Conservation (phyloP, 2,797 vertebrate species). For the Aphelocoma californica region DNA sequence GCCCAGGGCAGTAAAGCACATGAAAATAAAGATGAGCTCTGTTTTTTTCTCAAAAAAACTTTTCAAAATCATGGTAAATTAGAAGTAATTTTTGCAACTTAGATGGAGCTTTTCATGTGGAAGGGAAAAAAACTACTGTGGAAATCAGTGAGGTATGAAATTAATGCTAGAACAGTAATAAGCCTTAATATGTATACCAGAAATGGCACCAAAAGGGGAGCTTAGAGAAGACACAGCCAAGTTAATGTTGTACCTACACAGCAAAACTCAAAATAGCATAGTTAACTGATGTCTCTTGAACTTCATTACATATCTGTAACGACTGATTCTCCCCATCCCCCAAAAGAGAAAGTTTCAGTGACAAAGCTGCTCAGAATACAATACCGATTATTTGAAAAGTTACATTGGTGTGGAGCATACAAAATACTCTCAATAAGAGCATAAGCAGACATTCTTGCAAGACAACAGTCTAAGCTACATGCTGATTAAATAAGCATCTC, state of each 20-base stretch:
- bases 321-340: not conserved
- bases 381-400: not conserved
- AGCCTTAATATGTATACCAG: not conserved
- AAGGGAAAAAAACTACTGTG: not conserved
- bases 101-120: not conserved
- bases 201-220: not conserved
- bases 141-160: not conserved
- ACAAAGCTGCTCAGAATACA: not conserved
- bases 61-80: not conserved
- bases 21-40: not conserved
- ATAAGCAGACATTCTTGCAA: not conserved
- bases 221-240: not conserved
- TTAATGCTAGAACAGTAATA: not conserved
- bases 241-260: not conserved
- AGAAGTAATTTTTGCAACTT: not conserved
- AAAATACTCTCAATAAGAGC: not conserved
- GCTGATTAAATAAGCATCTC: not conserved
- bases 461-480: not conserved
- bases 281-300: not conserved
- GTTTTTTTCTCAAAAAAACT: not conserved
- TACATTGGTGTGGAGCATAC: not conserved
- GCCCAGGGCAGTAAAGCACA: not conserved
- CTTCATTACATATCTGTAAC: not conserved
- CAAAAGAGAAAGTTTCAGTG: not conserved
- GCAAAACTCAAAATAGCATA: not conserved